Evolutionary conservation across 2,797 vertebrate species (phyloP).

Genomic region (Liasis olivaceus): DNA sequence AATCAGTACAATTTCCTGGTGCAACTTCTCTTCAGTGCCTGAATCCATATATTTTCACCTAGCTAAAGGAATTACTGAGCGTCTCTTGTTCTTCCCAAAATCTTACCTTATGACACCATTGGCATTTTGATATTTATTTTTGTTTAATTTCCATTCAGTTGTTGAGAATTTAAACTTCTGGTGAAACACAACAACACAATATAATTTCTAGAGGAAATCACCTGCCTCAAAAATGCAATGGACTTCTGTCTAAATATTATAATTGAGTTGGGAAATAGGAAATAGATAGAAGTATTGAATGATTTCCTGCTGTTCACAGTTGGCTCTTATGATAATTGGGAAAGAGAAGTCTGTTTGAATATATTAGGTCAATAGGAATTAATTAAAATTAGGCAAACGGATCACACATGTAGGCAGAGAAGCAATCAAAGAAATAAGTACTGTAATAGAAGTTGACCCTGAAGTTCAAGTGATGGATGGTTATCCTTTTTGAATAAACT

Average conservation of each 20-base stretch:
- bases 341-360: background rate
- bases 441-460: background rate
- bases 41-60: background rate
- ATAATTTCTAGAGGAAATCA: background rate
- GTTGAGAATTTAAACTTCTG: background rate
- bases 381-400: background rate
- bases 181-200: background rate
- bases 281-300: background rate
- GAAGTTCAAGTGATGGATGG: background rate
- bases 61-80: background rate
- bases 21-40: background rate
- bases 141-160: background rate
- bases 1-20: background rate
- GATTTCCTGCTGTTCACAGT: background rate
- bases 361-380: background rate
- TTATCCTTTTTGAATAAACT: background rate
- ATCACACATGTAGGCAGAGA: background rate
- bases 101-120: background rate
- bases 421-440: background rate
- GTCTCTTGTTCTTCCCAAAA: background rate
- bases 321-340: background rate
- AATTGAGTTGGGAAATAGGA: background rate
- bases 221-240: background rate
- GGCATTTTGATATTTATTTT: background rate
- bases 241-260: background rate